phyloP scores from a whole-genome alignment of 2,888 invertebrate genomes.

The Lottia gigantea region DNA sequence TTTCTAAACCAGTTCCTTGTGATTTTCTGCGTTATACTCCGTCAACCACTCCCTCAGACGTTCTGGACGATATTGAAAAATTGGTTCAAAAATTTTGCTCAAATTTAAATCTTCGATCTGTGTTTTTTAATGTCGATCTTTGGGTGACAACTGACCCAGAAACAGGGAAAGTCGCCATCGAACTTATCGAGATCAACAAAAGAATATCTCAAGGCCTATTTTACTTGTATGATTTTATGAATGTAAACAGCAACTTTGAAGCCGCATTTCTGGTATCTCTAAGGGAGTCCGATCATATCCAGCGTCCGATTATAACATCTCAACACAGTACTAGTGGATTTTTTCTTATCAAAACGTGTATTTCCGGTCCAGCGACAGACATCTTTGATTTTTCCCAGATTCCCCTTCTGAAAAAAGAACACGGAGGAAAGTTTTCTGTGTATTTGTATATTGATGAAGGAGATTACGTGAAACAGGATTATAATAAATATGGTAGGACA shows the following conservation, averaged over 20 bases:
- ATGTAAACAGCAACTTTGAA: not conserved
- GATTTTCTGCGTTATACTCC: not conserved
- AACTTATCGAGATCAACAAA: no score
- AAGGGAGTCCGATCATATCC: not conserved
- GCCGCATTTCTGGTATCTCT: not conserved
- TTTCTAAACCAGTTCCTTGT: not conserved
- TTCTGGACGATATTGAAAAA: not conserved
- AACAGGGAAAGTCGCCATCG: no score
- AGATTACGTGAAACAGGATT: no score
- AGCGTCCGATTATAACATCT: not conserved
- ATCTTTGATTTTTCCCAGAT: no score
- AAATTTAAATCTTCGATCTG: not conserved
- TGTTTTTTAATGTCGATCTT: conserved; percentile 4
- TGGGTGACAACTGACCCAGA: no score
- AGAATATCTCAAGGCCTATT: no score
- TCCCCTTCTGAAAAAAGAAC: no score
- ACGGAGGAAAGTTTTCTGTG: no score
- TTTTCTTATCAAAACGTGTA: not conserved
- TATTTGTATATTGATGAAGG: no score
- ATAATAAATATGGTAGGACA: no score
- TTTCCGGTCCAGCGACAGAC: no score
- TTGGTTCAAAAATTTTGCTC: not conserved
- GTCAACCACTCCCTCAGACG: not conserved
- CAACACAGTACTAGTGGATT: not conserved
- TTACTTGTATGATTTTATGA: not conserved